phyloP scores from a whole-genome alignment of 2,888 invertebrate species.

The Ephialtes manifestator region DNA sequence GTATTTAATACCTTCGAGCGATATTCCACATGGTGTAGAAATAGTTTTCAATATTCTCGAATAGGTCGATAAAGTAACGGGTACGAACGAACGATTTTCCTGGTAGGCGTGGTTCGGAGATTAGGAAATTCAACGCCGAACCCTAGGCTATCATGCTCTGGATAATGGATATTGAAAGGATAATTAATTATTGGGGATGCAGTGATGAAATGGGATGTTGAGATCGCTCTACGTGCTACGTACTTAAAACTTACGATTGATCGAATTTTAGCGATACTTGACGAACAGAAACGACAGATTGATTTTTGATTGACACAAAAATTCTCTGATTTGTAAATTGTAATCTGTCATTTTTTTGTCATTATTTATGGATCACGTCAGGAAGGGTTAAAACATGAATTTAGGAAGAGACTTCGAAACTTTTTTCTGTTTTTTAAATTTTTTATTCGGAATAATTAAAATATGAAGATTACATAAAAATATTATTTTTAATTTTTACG shows the following conservation, averaged over 20 bases:
- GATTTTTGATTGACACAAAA: background rate
- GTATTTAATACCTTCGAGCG: constrained; percentile 27
- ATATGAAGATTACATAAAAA: too few relatives aligned
- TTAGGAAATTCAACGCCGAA: constrained; percentile 30
- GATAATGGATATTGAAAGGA: constrained; percentile 11
- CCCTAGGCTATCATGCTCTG: background rate
- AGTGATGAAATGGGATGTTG: constrained; percentile 6
- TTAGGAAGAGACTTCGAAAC: too few relatives aligned
- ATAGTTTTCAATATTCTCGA: constrained; percentile 33
- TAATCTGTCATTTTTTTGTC: too few relatives aligned
- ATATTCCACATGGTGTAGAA: constrained; percentile 9
- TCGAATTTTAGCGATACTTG: background rate
- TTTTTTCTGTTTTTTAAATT: too few relatives aligned
- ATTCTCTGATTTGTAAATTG: background rate
- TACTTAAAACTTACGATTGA: background rate
- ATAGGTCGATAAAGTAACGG: constrained; percentile 24
- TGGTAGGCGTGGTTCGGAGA: constrained; percentile 2
- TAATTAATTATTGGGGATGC: constrained; percentile 26
- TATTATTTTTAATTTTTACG: too few relatives aligned
- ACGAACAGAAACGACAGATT: background rate
- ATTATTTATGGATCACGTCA: too few relatives aligned
- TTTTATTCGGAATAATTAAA: too few relatives aligned
- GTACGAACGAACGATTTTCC: constrained; percentile 23
- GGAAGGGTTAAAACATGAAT: too few relatives aligned
- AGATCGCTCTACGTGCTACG: background rate